Base-by-base conservation (phyloP, 2,797 vertebrate genomes). In the Sarcophilus harrisii region DNA sequence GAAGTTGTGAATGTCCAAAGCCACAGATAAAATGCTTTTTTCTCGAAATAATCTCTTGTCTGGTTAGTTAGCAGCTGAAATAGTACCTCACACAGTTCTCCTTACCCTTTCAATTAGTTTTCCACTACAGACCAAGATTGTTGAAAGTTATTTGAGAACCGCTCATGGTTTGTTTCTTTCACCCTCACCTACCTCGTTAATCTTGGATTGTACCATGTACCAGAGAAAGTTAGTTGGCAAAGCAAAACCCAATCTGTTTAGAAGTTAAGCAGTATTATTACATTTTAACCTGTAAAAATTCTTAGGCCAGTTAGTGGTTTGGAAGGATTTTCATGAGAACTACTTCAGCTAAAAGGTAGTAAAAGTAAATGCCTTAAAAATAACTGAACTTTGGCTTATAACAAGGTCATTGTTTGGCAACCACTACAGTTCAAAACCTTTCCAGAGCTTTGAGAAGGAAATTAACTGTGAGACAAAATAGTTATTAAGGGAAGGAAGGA, bases 251-350 rank as follows among this genome's bases (percentile, higher is more conserved):
- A 91, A 55, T 96, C 92, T 93, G 90, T 97, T 98, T 97, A 97
- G 97, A 97, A 98, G 60, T 55, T 94, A 38, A 92, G 92, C 91
- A 94, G 94, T 98, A 93, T 96, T 98, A 57, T 98, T 96, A 90
- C 90, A 30, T 52, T 97, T 96, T 96, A 95, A 97, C 92, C 92
- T 95, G 94, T 98, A 98, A 98, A 98, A 98, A 95, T 98, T 97
- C 94, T 98, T 97, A 97, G 94, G 96, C 93, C 97, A 98, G 95
- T 97, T 97, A 94, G 94, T 96, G 96, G 93, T 96, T 98, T 98
- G 98, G 97, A 98, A 98, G 95, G 97, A 96, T 95, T 98, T 99
- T 97, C 97, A 95, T 98, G 97, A 98, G 98, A 98, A 97, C 96
- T 97, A 94, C 62, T 98, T 98, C 58, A 97, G 95, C 96, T 98